Base-by-base conservation (phyloP, 2,888 invertebrate genomes). In the Tachystola acroxantha region DNA sequence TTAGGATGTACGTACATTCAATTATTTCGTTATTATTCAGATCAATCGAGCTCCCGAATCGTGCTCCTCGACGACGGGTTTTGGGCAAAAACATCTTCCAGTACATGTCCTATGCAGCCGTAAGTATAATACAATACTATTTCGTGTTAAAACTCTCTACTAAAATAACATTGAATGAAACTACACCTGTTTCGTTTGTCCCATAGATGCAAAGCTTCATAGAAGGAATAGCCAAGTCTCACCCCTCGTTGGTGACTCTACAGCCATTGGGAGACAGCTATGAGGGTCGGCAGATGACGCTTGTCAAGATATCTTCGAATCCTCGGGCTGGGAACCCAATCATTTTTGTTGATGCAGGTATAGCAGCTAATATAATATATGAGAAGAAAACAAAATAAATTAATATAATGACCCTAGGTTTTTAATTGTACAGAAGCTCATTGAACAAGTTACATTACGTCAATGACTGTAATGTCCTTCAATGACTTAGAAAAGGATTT, bases 341-440 rank as follows among this genome's bases (percentile, higher is more conserved):
- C 1, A 88, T 92, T 56, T 85, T 91, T 44, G 64, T 91, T 33
- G 92, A 92, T 48, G 91, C 88, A 53, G 84, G 84, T 82, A 64
- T 9, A 24, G 9, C 9, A 7, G n/a, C n/a, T n/a, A n/a, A n/a
- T n/a, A n/a, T n/a, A n/a, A n/a, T n/a, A n/a, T n/a, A n/a, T n/a
- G n/a, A n/a, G n/a, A n/a, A n/a, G n/a, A n/a, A n/a, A n/a, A n/a
- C n/a, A n/a, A n/a, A n/a, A n/a, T n/a, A n/a, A n/a, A n/a, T n/a
- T n/a, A n/a, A n/a, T n/a, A n/a, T n/a, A n/a, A n/a, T n/a, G n/a
- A n/a, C n/a, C n/a, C n/a, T n/a, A n/a, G n/a, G n/a, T n/a, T n/a
- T n/a, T n/a, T n/a, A n/a, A n/a, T n/a, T n/a, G n/a, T n/a, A n/a
- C n/a, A n/a, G n/a, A n/a, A n/a, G n/a, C n/a, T n/a, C n/a, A n/a